These are phyloP conservation scores for Pseudoatta argentina DNA, from an alignment of 1,140 invertebrate species.

Conservation along the genomic window DNA sequence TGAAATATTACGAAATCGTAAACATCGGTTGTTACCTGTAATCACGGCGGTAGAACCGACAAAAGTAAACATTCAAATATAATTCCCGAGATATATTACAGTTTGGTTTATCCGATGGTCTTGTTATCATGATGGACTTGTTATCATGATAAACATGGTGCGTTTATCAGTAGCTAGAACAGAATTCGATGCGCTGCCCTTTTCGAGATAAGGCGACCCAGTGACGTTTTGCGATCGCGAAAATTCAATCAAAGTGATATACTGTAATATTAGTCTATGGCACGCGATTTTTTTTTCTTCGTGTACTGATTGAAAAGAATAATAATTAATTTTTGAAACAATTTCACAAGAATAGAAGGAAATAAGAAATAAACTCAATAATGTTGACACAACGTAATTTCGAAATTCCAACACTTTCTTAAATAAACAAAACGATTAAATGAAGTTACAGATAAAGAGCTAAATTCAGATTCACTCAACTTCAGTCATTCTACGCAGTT, in stretches of 20 bases:
- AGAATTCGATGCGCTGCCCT: constrained; percentile 13
- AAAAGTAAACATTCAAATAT: constrained; percentile 28
- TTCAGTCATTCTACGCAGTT: constrained; percentile 12
- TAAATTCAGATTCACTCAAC: not conserved
- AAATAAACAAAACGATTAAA: constrained; percentile 15
- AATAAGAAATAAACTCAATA: not conserved
- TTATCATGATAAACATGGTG: constrained; percentile 42
- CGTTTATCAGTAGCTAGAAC: constrained; percentile 26
- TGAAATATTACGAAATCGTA: constrained; percentile 31
- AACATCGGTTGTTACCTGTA: not conserved
- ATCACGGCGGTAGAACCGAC: not conserved
- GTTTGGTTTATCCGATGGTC: not conserved
- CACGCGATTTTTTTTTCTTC: not conserved
- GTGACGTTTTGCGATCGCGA: constrained; percentile 3
- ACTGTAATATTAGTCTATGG: not conserved
- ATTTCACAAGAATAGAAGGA: not conserved
- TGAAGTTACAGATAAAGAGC: not conserved
- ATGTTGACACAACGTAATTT: not conserved
- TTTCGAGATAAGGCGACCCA: constrained; percentile 6
- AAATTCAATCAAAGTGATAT: not conserved
- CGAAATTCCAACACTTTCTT: not conserved
- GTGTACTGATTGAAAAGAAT: not conserved
- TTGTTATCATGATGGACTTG: constrained; percentile 12
- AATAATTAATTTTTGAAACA: not conserved
- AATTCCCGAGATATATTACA: not conserved